phyloP scores from a whole-genome alignment of 2,888 invertebrate genomes.

The Drosophila melanocephala region DNA sequence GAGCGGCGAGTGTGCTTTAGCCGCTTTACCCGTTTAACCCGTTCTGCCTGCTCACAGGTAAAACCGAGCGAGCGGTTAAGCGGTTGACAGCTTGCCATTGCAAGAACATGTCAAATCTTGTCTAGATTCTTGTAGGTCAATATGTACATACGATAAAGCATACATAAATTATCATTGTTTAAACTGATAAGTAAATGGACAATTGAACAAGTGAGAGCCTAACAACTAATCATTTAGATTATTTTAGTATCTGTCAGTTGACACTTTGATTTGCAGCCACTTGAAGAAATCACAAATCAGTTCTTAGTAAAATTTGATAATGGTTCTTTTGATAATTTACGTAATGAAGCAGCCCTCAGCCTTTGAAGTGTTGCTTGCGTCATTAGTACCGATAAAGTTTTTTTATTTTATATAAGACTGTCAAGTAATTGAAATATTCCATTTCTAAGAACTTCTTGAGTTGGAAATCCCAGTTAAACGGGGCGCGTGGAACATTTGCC shows the following conservation, averaged over 20 bases:
- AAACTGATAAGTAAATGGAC: slow-evolving; percentile 32
- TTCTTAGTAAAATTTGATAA: not conserved
- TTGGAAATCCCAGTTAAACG: not conserved
- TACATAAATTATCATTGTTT: slow-evolving; percentile 7
- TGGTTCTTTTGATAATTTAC: not conserved
- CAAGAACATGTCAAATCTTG: slow-evolving; percentile 1
- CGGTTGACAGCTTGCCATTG: not conserved
- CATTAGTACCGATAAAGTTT: not conserved
- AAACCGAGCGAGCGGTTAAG: not conserved
- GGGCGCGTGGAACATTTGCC: too few species aligned
- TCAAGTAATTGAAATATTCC: not conserved
- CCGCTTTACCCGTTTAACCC: not conserved
- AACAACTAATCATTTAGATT: slow-evolving; percentile 35
- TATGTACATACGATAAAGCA: not conserved
- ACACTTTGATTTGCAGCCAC: slow-evolving; percentile 13
- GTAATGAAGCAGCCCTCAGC: not conserved
- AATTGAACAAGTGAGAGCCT: slow-evolving; percentile 1
- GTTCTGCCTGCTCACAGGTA: slow-evolving; percentile 3
- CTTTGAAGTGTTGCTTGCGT: not conserved
- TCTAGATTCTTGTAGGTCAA: slow-evolving; percentile 19
- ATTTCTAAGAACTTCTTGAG: not conserved
- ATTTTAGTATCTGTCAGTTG: not conserved
- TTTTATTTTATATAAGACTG: not conserved
- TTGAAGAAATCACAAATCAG: slow-evolving; percentile 7
- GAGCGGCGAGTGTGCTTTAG: not conserved